Base-by-base conservation (phyloP, 2,888 invertebrate species). In the Gibbula magus region DNA sequence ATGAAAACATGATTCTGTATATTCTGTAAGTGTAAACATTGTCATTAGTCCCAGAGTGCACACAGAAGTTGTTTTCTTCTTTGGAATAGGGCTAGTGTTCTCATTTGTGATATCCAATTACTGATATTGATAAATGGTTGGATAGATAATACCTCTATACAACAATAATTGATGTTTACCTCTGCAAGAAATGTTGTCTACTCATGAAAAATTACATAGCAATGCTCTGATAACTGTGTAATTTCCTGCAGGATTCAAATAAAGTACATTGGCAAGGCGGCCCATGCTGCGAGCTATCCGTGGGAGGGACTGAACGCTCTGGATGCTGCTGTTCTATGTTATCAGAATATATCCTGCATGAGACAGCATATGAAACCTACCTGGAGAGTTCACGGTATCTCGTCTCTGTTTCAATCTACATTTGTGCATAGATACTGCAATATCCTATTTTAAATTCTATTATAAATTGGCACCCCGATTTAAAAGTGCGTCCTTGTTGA, bases 301-400 rank as follows among this genome's bases (percentile, higher is more conserved):
- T 93, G 92, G 92, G 87, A 91, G 79, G 93, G 93, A n/a, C 52
- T 91, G 10, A 93, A 93, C 84, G 93, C 93, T 0, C 88, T 93
- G n/a, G 93, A 93, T 86, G 93, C 93, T 45, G 92, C 91, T 10
- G 92, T 93, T 8, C 81, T 89, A 75, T 91, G 91, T 77, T 93
- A 93, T 79, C 91, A 90, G 79, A 90, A 86, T 70, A 83, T 93
- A 10, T 90, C 92, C 0, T 86, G 89, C 79, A 86, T 92, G 54
- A 82, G 93, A n/a, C 92, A 93, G 81, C 93, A 93, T 81, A 91
- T 93, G 87, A 91, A 89, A 79, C 92, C 92, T 1, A 87, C 86
- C 1, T 92, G 92, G 89, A 87, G 90, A 83, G 88, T 91, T n/a
- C 92, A 92, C 87, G 92, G 92, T 92, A 84, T 79, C 78, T 45